These are phyloP conservation scores for Caenorhabditis virilis DNA, from an alignment of 2,888 invertebrate genomes.

Conservation along the genomic window DNA sequence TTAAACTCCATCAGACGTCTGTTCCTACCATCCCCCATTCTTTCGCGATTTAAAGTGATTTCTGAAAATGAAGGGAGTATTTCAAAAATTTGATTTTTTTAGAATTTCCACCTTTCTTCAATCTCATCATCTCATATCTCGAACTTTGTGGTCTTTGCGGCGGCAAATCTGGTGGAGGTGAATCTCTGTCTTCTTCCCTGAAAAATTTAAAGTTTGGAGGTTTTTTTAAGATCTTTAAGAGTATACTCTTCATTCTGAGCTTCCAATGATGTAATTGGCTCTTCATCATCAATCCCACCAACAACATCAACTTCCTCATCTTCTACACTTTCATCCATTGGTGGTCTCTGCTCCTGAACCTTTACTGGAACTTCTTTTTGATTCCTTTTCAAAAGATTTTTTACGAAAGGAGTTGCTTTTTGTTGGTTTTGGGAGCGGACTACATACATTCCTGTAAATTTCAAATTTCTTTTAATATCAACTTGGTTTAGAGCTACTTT, in stretches of 20 bases:
- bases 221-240: no score
- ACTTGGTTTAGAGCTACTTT: neutral
- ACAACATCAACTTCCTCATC: constrained; percentile 26
- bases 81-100: neutral
- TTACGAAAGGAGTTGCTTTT: neutral
- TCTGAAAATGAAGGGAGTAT: neutral
- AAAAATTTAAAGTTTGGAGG: no score
- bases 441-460: constrained; percentile 19
- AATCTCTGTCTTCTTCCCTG: no score
- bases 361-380: neutral
- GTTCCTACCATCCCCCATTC: neutral
- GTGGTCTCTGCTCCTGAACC: neutral
- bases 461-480: constrained; percentile 3
- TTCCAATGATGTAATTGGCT: no score
- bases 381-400: neutral
- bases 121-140: constrained; percentile 7
- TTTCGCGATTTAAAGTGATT: neutral
- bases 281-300: constrained; percentile 22
- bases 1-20: neutral
- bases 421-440: constrained; percentile 7
- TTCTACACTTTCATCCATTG: constrained; percentile 1
- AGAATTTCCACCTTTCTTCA: constrained; percentile 12
- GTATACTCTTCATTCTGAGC: no score
- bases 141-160: constrained; percentile 22
- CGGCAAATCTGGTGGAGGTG: constrained; percentile 21